These are phyloP conservation scores for Chascanopsetta lugubris DNA, from an alignment of 2,113 vertebrate species.

Conservation along the genomic window DNA sequence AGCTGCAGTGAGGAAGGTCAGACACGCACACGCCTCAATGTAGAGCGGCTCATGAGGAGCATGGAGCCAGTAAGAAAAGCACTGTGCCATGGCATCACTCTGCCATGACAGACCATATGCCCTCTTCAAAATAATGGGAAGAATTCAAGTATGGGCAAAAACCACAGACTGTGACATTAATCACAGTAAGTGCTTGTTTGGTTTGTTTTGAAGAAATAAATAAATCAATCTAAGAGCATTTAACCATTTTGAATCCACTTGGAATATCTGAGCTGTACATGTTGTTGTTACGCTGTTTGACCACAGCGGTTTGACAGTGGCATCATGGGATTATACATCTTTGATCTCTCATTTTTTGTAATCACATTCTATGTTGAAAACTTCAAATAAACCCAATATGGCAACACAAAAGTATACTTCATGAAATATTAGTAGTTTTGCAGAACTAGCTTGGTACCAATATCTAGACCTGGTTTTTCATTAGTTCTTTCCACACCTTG, in stretches of 20 bases:
- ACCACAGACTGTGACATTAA: neutral
- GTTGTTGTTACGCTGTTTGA: slow-evolving; percentile 11
- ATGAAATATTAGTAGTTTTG: too few species aligned
- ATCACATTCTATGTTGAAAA: neutral
- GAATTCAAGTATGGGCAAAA: slow-evolving; percentile 23
- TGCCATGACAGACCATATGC: slow-evolving; percentile 10
- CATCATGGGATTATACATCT: neutral
- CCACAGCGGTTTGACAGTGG: slow-evolving; percentile 26
- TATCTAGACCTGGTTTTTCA: too few species aligned
- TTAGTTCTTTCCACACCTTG: too few species aligned
- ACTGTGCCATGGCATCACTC: neutral
- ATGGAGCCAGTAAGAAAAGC: neutral
- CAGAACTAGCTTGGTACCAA: too few species aligned
- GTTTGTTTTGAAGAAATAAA: neutral
- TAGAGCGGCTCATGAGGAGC: neutral
- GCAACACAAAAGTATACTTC: too few species aligned
- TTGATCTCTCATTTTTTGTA: too few species aligned
- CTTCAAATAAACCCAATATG: neutral
- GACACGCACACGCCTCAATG: slow-evolving; percentile 24
- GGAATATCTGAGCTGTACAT: neutral
- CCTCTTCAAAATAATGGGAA: slow-evolving; percentile 16
- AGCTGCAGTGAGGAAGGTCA: slow-evolving; percentile 78
- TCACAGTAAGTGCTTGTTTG: neutral
- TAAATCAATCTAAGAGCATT: slow-evolving; percentile 22
- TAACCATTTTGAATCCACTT: neutral